Percentiles rank a stretch among this genome's conserved stretches.
phyloP scores from a whole-genome alignment of 2,888 invertebrate species.

The Cylindroiulus punctatus region DNA sequence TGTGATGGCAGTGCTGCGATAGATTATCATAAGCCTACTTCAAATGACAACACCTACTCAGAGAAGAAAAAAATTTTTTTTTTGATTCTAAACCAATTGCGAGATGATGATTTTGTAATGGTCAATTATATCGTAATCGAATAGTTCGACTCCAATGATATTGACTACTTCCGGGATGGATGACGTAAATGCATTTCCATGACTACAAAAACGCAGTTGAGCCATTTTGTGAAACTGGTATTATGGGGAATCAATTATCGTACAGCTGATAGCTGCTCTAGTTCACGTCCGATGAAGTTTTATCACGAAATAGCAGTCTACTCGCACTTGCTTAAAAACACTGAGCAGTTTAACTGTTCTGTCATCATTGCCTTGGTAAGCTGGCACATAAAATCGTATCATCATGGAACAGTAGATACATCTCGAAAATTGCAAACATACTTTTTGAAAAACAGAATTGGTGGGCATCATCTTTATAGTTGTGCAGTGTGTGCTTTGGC shows the following conservation, averaged over 20 bases:
- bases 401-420: background rate
- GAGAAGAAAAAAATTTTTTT: background rate
- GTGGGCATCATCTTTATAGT: background rate
- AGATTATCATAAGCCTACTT: too few relatives aligned
- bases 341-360: background rate
- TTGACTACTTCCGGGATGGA: background rate
- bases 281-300: background rate
- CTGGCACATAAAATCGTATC: background rate
- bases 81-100: background rate
- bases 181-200: constrained; percentile 31
- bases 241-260: constrained; percentile 3
- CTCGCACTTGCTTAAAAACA: background rate
- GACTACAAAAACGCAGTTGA: constrained; percentile 6
- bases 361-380: background rate
- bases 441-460: background rate
- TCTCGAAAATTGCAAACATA: background rate
- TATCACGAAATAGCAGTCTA: background rate
- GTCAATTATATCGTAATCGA: background rate
- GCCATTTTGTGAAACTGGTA: background rate
- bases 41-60: too few relatives aligned
- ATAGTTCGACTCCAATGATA: background rate
- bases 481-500: too few relatives aligned
- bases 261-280: background rate
- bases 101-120: background rate
- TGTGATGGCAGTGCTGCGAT: too few relatives aligned